Conservation (phyloP, 1,140 invertebrate genomes). For the Aphelenchoides avenae region DNA sequence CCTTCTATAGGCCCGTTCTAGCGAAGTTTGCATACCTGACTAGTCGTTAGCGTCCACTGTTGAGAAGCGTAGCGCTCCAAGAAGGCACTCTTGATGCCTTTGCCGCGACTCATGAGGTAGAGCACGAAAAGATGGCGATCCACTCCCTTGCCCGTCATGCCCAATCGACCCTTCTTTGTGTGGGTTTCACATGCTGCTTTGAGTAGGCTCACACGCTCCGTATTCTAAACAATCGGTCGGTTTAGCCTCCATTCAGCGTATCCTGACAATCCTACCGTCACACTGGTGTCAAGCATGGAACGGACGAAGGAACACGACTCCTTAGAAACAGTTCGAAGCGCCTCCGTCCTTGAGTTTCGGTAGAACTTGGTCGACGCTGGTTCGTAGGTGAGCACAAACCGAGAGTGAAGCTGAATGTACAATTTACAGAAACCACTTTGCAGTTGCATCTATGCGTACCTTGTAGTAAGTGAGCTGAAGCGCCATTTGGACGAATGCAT, state of each 20-base stretch:
- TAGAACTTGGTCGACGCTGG: slow-evolving; percentile 92
- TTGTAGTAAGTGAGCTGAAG: slow-evolving; percentile 60
- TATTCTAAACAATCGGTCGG: too few relatives aligned
- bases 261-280: too few relatives aligned
- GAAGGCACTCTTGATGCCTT: slow-evolving; percentile 69
- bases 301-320: slow-evolving; percentile 85
- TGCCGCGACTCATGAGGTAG: slow-evolving; percentile 91
- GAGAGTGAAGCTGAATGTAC: slow-evolving; percentile 72
- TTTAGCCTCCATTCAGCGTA: too few relatives aligned
- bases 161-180: slow-evolving; percentile 65
- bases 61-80: slow-evolving; percentile 82
- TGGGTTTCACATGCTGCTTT: slow-evolving; percentile 73
- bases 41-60: slow-evolving; percentile 91
- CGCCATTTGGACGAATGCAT: slow-evolving; percentile 64
- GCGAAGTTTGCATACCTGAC: too few relatives aligned
- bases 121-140: slow-evolving; percentile 94
- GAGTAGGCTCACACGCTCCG: slow-evolving; percentile 65
- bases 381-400: slow-evolving; percentile 91
- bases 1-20: too few relatives aligned
- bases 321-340: slow-evolving; percentile 85
- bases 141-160: slow-evolving; percentile 91
- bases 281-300: slow-evolving; percentile 71
- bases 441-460: too few relatives aligned
- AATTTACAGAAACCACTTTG: too few relatives aligned
- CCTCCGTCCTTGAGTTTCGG: slow-evolving; percentile 91